Evolutionary conservation across 2,113 vertebrate genomes (phyloP), one percentile per base, ranked within the genome.

Genomic region (Phycodurus eques): DNA sequence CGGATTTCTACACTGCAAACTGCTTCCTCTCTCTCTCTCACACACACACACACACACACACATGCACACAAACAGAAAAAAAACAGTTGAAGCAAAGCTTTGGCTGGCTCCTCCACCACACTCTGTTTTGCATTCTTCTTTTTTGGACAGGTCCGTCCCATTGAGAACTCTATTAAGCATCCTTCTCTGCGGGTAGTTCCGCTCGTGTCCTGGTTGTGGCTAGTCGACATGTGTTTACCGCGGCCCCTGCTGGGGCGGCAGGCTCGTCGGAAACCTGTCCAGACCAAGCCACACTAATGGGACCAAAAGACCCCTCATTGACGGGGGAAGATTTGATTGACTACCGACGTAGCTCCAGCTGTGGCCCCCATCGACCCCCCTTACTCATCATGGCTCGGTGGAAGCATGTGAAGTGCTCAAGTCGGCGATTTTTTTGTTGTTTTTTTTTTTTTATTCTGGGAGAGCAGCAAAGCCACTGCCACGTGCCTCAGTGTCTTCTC

Each of bases 201-300:
- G 86, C 82, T 74, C 71, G 82, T 78, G 86, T 85, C 74, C 87
- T 79, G 88, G 89, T 90, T 88, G 86, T 60, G 84, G 90, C 84
- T 82, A 86, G 86, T 86, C 81, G 89, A 93, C 91, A 90, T 93
- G 91, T 93, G 92, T 93, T 94, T 93, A 93, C 88, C 72, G 88
- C 69, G 87, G 89, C 90, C 80, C 89, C 90, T 73, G 90, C 92
- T 91, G 89, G 35, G 88, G 85, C 67, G 43, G 79, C 89, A 78
- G 77, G 82, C 85, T 86, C 85, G 85, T 86, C 35, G 78, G 88
- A 82, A 88, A 84, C 87, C 85, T 75, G 77, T 91, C 85, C 85
- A 85, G 85, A 91, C 90, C 90, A 82, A 80, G 82, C 83, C 85
- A 78, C 69, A 88, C 87, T 92, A 93, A 93, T 91, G 88, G 88